Percentiles rank a stretch among this genome's conserved stretches.
Evolutionary conservation across 2,113 vertebrate genomes (phyloP).

Genomic region (Laterallus jamaicensis): DNA sequence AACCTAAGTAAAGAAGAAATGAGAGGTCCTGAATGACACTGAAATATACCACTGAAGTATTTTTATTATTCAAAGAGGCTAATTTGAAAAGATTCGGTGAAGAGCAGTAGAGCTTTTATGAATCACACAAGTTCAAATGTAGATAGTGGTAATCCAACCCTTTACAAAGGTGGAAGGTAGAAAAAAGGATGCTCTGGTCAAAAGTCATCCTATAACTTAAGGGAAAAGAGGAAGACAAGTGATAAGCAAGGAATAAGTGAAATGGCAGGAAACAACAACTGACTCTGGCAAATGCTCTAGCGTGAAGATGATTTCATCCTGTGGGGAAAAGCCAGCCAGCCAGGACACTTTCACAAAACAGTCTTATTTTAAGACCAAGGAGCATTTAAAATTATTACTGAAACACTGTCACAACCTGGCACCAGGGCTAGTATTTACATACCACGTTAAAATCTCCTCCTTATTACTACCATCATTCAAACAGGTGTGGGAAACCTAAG

Average conservation of each 20-base stretch:
- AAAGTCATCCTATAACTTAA: background rate
- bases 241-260: background rate
- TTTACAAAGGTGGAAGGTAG: background rate
- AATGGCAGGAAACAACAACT: background rate
- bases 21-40: background rate
- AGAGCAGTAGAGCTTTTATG: background rate
- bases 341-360: background rate
- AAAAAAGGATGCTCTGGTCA: background rate
- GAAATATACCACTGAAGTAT: background rate
- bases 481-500: background rate
- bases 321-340: background rate
- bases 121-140: background rate
- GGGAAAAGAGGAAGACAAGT: background rate
- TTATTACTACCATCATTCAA: background rate
- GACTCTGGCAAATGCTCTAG: background rate
- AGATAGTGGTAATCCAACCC: background rate
- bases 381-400: background rate
- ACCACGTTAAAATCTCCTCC: background rate
- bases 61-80: background rate
- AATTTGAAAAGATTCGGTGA: background rate
- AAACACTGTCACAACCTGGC: background rate
- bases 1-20: background rate
- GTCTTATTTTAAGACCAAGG: background rate
- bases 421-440: background rate
- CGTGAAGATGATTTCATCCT: background rate